These are phyloP conservation scores for Drosophila demipolita DNA, from an alignment of 2,888 invertebrate species.

Conservation along the genomic window DNA sequence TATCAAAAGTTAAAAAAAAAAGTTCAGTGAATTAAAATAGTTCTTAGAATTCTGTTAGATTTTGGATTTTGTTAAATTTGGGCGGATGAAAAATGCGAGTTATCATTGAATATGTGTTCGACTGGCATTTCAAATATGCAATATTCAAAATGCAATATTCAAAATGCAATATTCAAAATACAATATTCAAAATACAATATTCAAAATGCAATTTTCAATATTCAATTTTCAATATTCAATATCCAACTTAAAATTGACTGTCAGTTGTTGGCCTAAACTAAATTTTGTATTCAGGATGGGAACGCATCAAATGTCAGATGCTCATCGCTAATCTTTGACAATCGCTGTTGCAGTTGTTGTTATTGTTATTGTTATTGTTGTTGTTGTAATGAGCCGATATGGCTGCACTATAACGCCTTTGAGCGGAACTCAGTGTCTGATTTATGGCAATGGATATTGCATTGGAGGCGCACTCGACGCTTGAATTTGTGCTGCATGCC, in stretches of 20 bases:
- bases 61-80: too few species aligned
- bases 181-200: neutral
- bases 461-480: constrained; percentile 29
- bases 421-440: constrained; percentile 33
- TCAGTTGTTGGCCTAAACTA: neutral
- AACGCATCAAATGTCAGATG: constrained; percentile 53
- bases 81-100: constrained; percentile 3
- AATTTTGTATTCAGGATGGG: constrained; percentile 55
- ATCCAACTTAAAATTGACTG: neutral
- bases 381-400: constrained; percentile 44
- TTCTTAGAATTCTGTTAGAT: neutral
- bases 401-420: constrained; percentile 44
- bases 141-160: neutral
- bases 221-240: neutral
- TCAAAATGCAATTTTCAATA: neutral
- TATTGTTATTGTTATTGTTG: neutral
- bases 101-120: neutral
- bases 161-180: neutral
- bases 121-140: neutral
- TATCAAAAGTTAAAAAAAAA: too few species aligned
- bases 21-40: too few species aligned
- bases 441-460: constrained; percentile 48
- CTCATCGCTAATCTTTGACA: constrained; percentile 52
- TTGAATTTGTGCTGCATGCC: constrained; percentile 46
- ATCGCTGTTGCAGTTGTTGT: constrained; percentile 6